Percentiles rank a stretch among this genome's conserved stretches.
Evolutionary conservation across 2,113 vertebrate species (phyloP).

Genomic region (Pycnonotus jocosus): DNA sequence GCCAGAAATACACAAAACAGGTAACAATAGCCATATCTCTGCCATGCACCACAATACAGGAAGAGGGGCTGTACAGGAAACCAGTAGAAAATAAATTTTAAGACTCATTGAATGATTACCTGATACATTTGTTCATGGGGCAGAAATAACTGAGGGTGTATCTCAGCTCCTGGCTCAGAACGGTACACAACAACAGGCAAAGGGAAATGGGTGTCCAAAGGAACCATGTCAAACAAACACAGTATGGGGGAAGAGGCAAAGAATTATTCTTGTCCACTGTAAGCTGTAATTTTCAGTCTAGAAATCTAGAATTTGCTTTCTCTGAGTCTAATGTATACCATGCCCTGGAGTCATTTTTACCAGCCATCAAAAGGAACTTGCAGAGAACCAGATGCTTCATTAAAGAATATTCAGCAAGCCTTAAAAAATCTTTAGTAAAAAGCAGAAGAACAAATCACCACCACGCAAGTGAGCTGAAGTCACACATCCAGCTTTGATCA

Average conservation of each 20-base stretch:
- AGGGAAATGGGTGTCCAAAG: background rate
- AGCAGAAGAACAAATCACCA: constrained; percentile 25
- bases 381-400: constrained; percentile 60
- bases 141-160: background rate
- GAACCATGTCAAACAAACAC: background rate
- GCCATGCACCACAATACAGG: background rate
- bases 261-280: background rate
- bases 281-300: constrained; percentile 29
- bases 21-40: background rate
- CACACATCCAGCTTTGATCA: constrained; percentile 20
- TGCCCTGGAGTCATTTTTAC: constrained; percentile 33
- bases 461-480: background rate
- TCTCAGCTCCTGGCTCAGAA: background rate
- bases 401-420: constrained; percentile 56
- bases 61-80: background rate
- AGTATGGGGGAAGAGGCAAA: background rate
- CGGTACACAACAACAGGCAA: background rate
- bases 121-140: background rate
- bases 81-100: background rate
- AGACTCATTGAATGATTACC: background rate
- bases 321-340: constrained; percentile 22
- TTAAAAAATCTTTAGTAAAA: constrained; percentile 43
- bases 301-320: constrained; percentile 30
- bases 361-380: constrained; percentile 39
- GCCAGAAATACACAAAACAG: background rate